Base-by-base conservation (phyloP, 2,113 vertebrate genomes). In the Noturus placidus region DNA sequence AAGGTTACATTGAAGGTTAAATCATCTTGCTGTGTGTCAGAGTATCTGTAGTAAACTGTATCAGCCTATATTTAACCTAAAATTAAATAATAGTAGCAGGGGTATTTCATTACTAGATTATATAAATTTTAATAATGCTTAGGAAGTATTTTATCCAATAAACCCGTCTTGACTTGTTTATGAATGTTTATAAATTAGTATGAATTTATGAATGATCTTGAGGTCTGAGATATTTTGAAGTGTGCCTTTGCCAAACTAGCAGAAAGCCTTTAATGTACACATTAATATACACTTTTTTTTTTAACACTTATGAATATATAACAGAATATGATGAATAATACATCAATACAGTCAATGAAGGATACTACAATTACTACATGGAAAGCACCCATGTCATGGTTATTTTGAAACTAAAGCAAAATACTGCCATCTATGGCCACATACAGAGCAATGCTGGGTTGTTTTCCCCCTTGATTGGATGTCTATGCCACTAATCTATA, bases 351-450 rank as follows among this genome's bases (percentile, higher is more conserved):
- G 20, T 8, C 30, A 84, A 72, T 69, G 52, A 87, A 88, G 56
- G 69, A 63, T 35, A 50, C 67, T 42, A 69, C 42, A 59, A 61
- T 7, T n/a, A n/a, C n/a, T n/a, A n/a, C n/a, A n/a, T n/a, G 14
- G 4, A 87, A 85, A 35, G 86, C 30, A 79, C 20, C 57, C 57
- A 50, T 5, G 3, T 50, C 80, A 74, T 20, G 50, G 46, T 50
- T 52, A 7, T 84, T 54, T 17, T 84, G 84, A 88, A 95, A 91
- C 70, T 89, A 89, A 95, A 96, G 97, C 94, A 95, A 95, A 95
- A 97, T 93, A 96, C 96, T 96, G 97, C 97, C 97, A 97, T 96
- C 97, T 98, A 97, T 97, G 96, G 97, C 96, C 92, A 89, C 87
- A 90, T 92, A 89, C 88, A 90, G 79, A 94, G 93, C 92, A 95